phyloP scores from a whole-genome alignment of 2,113 vertebrate genomes.

The Campylomormyrus numenius region DNA sequence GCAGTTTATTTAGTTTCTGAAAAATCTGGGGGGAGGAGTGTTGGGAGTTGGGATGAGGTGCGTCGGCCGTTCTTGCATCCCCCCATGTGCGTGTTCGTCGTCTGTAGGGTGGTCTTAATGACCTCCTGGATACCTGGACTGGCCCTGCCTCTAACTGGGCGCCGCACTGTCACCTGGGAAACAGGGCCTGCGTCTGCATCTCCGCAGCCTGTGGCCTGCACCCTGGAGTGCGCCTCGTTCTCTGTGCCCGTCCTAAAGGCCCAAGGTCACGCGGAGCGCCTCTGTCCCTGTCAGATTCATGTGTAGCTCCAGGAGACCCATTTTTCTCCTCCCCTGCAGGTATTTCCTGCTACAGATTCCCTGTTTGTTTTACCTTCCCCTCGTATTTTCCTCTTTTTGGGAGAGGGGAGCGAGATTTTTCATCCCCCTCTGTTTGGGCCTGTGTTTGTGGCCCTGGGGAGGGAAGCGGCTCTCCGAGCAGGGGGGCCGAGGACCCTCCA shows the following conservation, averaged over 20 bases:
- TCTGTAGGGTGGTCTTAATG: background rate
- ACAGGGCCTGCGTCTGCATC: background rate
- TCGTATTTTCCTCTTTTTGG: constrained; percentile 34
- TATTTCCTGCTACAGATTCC: constrained; percentile 57
- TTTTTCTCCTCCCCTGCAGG: constrained; percentile 53
- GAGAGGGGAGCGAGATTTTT: constrained; percentile 38
- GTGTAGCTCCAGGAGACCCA: constrained; percentile 39
- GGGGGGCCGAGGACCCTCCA: background rate
- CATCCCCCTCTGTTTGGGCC: constrained; percentile 30
- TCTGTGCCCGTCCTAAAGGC: background rate
- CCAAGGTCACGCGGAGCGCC: constrained; percentile 14
- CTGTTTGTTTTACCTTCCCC: constrained; percentile 53
- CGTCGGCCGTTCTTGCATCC: background rate
- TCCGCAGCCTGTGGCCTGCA: background rate
- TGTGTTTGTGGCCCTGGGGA: constrained; percentile 4
- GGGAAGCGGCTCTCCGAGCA: background rate
- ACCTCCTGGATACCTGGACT: background rate
- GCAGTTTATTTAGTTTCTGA: background rate
- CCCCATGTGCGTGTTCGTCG: background rate
- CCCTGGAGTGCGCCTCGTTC: background rate
- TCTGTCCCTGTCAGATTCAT: constrained; percentile 47
- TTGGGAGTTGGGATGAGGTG: background rate
- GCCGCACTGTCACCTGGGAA: background rate
- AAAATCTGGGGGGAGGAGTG: background rate
- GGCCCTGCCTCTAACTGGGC: background rate